Conservation (phyloP, 1,140 invertebrate genomes). For the Polyergus mexicanus region DNA sequence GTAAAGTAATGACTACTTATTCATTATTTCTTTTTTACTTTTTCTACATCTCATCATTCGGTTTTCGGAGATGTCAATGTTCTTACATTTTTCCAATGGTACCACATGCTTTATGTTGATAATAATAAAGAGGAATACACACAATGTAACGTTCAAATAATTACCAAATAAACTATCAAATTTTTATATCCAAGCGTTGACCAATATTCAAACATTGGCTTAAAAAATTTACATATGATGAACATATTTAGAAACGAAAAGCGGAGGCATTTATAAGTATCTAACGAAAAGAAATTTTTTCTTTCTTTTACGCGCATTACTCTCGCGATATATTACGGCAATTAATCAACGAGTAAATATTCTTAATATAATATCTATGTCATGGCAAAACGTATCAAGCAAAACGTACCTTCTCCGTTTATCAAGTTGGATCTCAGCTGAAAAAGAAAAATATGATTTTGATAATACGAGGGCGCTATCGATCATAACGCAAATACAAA, state of each 20-base stretch:
- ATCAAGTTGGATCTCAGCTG: slow-evolving; percentile 4
- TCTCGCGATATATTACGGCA: neutral
- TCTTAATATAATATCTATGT: slow-evolving; percentile 39
- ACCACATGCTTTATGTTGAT: too few relatives aligned
- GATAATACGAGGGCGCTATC: neutral
- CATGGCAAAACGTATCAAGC: slow-evolving; percentile 30
- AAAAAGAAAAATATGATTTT: slow-evolving; percentile 29
- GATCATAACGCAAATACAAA: neutral
- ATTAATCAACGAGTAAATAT: slow-evolving; percentile 38
- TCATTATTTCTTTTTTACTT: too few relatives aligned
- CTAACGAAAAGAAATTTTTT: neutral
- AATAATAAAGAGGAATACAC: too few relatives aligned
- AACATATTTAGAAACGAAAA: neutral
- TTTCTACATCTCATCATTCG: too few relatives aligned
- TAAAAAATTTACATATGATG: neutral
- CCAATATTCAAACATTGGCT: neutral
- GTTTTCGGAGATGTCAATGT: too few relatives aligned
- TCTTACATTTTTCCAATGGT: too few relatives aligned
- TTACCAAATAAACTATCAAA: neutral
- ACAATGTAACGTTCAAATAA: too few relatives aligned
- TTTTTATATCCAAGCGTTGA: neutral
- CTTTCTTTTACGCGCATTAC: neutral
- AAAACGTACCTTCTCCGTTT: slow-evolving; percentile 37
- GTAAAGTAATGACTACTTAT: neutral
- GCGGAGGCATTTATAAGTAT: neutral